Base-by-base conservation (phyloP, 2,888 invertebrate genomes). In the Cephus pygmeus region DNA sequence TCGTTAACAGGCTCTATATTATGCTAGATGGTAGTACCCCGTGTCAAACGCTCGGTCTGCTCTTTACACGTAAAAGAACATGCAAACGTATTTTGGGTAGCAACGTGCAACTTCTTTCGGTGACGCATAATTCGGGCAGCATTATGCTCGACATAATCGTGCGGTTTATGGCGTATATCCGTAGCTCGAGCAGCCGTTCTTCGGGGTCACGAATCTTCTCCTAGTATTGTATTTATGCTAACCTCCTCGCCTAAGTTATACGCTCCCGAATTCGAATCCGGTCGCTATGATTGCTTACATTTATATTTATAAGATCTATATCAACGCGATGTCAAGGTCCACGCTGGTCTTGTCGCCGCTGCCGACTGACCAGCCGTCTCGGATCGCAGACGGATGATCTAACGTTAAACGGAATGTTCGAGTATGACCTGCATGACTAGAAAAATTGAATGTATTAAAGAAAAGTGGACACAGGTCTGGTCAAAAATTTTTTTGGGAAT, bases 241-340 rank as follows among this genome's bases (percentile, higher is more conserved):
- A 79, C 69, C 75, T 56, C 56, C 56, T 75, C 76, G 81, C 77
- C 78, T 80, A 81, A 77, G 30, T 73, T 78, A 83, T 83, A 30
- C 68, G 68, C 30, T 31, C 75, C 69, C 68, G 77, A 81, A 83
- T 33, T 15, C 31, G 71, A 34, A 82, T 84, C 80, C 81, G 81
- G 80, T 75, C 74, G 77, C 81, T 83, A 85, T 86, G 83, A 87
- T 87, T 84, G 81, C 77, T 77, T 82, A 81, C 85, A 88, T 88
- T 84, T 86, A 86, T 87, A 89, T 88, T 88, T 88, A 88, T 87
- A 85, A 89, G 89, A 87, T 87, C 82, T 80, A 82, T 87, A 88
- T 89, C 87, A 30, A 76, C 79, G 77, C 73, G 78, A 81, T 82
- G 83, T 84, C 84, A 82, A 79, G 82, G 79, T 80, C 75, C 77